These are phyloP conservation scores for Saturnia pavonia DNA, from an alignment of 2,888 invertebrate genomes.

Conservation along the genomic window DNA sequence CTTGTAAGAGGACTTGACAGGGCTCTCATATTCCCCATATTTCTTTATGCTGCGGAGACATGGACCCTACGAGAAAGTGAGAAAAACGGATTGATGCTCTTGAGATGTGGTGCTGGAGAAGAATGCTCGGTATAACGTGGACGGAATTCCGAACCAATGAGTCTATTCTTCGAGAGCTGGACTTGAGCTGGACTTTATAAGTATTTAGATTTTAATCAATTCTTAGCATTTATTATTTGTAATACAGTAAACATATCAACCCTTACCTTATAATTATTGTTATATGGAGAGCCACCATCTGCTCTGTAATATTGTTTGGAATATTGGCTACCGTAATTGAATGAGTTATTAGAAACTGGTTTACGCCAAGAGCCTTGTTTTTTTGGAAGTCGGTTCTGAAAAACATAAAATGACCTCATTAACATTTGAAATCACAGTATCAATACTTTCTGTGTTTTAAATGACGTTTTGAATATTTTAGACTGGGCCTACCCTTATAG, in stretches of 20 bases:
- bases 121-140: not conserved
- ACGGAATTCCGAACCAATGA: no score
- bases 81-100: no score
- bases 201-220: not conserved
- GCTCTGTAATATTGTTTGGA: conserved; percentile 69
- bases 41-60: no score
- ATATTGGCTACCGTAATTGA: conserved; percentile 65
- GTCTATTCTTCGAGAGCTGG: no score
- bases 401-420: no score
- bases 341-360: conserved; percentile 56
- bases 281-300: conserved; percentile 50
- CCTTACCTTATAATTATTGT: conserved; percentile 60
- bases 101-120: no score
- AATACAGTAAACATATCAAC: conserved; percentile 16
- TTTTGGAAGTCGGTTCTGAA: conserved; percentile 72
- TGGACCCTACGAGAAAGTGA: no score
- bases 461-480: not conserved
- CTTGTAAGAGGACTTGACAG: no score
- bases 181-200: not conserved
- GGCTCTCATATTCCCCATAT: no score
- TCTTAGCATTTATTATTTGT: not conserved
- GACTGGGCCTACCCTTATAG: not conserved
- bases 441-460: not conserved
- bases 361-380: conserved; percentile 74
- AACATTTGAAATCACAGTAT: not conserved